Conservation (phyloP, 2,888 invertebrate species). For the Pheosia gnoma region DNA sequence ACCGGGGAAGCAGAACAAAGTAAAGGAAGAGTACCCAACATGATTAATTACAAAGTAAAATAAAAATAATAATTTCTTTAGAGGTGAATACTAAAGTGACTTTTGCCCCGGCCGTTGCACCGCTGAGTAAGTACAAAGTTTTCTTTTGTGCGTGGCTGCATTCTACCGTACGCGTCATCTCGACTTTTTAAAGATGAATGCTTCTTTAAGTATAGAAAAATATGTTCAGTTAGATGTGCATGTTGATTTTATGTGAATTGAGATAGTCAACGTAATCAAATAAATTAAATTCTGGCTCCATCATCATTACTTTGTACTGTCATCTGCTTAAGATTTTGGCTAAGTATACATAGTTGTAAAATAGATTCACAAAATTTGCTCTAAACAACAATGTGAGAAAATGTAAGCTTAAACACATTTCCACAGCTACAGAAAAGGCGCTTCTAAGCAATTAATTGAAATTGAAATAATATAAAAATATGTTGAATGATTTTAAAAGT, state of each 20-base stretch:
- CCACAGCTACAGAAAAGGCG: too few relatives aligned
- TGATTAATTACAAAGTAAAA: slow-evolving; percentile 65
- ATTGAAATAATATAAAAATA: too few relatives aligned
- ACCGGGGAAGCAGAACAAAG: slow-evolving; percentile 48
- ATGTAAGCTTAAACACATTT: too few relatives aligned
- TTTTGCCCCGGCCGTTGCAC: slow-evolving; percentile 17
- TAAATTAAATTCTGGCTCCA: too few relatives aligned
- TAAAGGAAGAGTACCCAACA: slow-evolving; percentile 53
- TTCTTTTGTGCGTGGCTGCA: slow-evolving; percentile 32
- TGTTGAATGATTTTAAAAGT: too few relatives aligned
- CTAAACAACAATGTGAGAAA: too few relatives aligned
- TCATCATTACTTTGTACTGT: too few relatives aligned
- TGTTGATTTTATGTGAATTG: not conserved
- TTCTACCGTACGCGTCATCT: slow-evolving; percentile 35
- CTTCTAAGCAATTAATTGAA: too few relatives aligned
- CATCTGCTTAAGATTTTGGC: not conserved
- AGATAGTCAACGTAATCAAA: too few relatives aligned
- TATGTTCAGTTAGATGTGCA: not conserved
- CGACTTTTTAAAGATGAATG: slow-evolving; percentile 35
- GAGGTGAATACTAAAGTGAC: slow-evolving; percentile 35
- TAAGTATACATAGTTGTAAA: too few relatives aligned
- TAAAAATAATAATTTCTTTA: slow-evolving; percentile 45
- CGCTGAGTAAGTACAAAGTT: slow-evolving; percentile 30
- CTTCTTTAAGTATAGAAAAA: slow-evolving; percentile 24
- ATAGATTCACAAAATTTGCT: too few relatives aligned